Evolutionary conservation across 2,113 vertebrate species (phyloP).

Genomic region (Leptosomus discolor): DNA sequence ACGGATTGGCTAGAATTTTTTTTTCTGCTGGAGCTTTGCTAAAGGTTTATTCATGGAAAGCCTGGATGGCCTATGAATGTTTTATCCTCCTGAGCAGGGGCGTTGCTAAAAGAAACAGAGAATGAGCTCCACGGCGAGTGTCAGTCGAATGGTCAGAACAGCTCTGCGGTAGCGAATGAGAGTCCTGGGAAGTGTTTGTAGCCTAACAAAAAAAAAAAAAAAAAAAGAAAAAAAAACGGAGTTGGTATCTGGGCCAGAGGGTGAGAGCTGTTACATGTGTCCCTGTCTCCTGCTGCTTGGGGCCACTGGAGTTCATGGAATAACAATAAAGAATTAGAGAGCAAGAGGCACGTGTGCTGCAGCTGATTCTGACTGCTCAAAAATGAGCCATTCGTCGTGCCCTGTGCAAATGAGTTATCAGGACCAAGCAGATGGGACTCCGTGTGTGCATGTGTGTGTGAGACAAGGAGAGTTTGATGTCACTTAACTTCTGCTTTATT

Average conservation of each 20-base stretch:
- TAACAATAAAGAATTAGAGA: conserved; percentile 72
- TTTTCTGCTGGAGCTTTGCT: not conserved
- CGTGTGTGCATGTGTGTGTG: not conserved
- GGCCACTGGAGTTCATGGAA: conserved; percentile 59
- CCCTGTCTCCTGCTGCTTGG: conserved; percentile 70
- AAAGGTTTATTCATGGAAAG: not conserved
- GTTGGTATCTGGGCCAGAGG: conserved; percentile 70
- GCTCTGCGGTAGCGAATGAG: conserved; percentile 20
- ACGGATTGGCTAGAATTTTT: not conserved
- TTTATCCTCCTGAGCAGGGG: not conserved
- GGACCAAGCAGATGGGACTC: conserved; percentile 43
- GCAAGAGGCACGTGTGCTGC: conserved; percentile 65
- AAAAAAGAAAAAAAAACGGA: not conserved
- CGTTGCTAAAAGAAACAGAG: conserved; percentile 43
- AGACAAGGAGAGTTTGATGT: conserved; percentile 1
- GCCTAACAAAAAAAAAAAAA: conserved; percentile 8
- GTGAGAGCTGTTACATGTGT: conserved; percentile 78
- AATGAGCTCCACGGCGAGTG: not conserved
- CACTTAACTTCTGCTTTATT: conserved; percentile 54
- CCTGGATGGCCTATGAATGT: not conserved
- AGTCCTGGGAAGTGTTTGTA: conserved; percentile 46
- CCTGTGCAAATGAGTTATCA: conserved; percentile 61
- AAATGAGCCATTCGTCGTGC: conserved; percentile 68
- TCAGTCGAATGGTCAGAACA: not conserved
- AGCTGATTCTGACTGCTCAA: conserved; percentile 72